Evolutionary conservation across 2,113 vertebrate genomes (phyloP).

Genomic region (Myodes glareolus): DNA sequence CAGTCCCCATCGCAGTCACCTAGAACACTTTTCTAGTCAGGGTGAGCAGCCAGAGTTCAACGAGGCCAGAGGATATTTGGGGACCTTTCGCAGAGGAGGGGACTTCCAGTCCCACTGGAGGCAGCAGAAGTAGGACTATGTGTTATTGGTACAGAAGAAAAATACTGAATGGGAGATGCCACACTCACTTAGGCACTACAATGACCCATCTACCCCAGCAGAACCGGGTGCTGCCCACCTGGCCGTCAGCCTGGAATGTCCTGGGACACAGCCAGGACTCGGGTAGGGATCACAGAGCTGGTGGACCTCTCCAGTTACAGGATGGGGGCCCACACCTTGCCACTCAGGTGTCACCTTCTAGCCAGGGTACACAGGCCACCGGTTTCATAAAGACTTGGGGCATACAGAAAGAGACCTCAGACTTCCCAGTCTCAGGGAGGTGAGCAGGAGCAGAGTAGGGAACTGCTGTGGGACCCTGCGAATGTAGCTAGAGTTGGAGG

Average conservation of each 20-base stretch:
- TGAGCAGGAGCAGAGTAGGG: not conserved
- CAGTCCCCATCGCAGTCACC: no score
- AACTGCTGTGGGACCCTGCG: not conserved
- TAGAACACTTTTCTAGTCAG: not conserved
- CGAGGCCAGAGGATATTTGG: not conserved
- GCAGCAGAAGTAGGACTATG: not conserved
- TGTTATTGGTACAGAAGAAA: not conserved
- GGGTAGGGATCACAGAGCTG: not conserved
- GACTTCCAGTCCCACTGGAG: not conserved
- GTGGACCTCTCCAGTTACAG: constrained; percentile 60
- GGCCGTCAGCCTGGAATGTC: constrained; percentile 66
- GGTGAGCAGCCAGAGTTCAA: not conserved
- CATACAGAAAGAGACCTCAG: not conserved
- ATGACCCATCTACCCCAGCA: not conserved
- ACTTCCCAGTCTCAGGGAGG: not conserved
- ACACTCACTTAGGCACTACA: not conserved
- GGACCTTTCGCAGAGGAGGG: not conserved
- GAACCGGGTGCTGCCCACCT: constrained; percentile 44
- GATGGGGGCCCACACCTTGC: not conserved
- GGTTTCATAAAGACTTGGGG: constrained; percentile 13
- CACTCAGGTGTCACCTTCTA: constrained; percentile 21
- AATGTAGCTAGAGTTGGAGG: constrained; percentile 35
- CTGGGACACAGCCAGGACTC: constrained; percentile 55
- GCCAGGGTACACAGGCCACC: constrained; percentile 36
- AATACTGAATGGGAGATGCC: not conserved